A percentile compares a stretch with the other conserved stretches of the same genome.
These are phyloP conservation scores for Caenorhabditis sp. DNA, from an alignment of 2,888 invertebrate genomes.

Conservation along the genomic window DNA sequence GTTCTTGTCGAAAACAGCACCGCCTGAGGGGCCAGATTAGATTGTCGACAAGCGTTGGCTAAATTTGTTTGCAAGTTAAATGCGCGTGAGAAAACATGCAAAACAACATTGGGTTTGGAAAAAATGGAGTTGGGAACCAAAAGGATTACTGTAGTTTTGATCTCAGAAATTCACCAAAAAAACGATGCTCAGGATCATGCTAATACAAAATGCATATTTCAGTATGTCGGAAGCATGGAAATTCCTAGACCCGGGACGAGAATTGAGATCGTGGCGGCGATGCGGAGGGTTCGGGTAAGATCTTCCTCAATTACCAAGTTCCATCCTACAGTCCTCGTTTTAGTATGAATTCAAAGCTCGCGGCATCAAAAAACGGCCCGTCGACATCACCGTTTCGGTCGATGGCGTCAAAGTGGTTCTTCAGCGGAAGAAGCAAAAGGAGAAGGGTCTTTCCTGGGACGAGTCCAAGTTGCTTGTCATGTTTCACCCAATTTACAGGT, in stretches of 20 bases:
- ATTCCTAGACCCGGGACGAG: constrained; percentile 96
- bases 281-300: constrained; percentile 94
- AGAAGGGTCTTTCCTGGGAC: constrained; percentile 86
- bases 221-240: constrained; percentile 99
- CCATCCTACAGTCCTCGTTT: constrained; percentile 81
- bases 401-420: constrained; percentile 93
- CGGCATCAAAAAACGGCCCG: constrained; percentile 97
- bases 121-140: neutral
- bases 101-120: neutral
- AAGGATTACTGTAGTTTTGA: neutral
- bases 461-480: constrained; percentile 89
- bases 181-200: neutral
- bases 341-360: constrained; percentile 99
- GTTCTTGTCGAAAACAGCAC: neutral
- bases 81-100: neutral
- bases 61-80: constrained; percentile 18
- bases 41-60: constrained; percentile 10
- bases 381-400: constrained; percentile 94
- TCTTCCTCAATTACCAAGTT: neutral
- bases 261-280: constrained; percentile 98
- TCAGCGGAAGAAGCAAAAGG: constrained; percentile 88
- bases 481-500: constrained; percentile 88
- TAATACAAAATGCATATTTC: constrained; percentile 84
- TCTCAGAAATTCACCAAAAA: neutral
- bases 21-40: constrained; percentile 15